Evolutionary conservation across 2,113 vertebrate species (phyloP), one percentile per base, ranked within the genome.

Genomic region (Oreochromis tanganicae): DNA sequence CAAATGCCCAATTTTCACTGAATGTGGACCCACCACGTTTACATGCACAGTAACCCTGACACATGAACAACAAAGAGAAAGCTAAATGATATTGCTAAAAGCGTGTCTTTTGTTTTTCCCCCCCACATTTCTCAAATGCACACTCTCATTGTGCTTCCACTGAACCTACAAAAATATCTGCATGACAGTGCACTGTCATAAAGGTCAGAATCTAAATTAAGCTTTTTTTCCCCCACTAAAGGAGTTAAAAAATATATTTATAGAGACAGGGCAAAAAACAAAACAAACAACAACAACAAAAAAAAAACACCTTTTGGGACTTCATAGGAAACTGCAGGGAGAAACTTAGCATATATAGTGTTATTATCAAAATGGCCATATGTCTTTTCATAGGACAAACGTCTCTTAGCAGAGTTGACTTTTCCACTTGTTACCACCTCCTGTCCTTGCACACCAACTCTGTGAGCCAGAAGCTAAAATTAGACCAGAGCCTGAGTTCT

Each of bases 401-500:
- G 38, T 59, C 50, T 87, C 84, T 86, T 34, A 81, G 80, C 61
- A 6, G 14, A 84, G 73, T 86, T 85, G 59, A 93, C 88, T 95
- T 94, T 94, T 91, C 92, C 91, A 93, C 89, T 94, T 87, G 91
- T 92, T 94, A 91, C 88, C 91, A 93, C 91, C 92, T 95, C 88
- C 90, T 90, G 95, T 95, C 91, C 88, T 88, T 94, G 93, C 90
- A 92, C 85, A 94, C 94, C 88, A 86, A 85, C 93, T 93, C 91
- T 80, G 87, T 91, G 93, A 95, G 92, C 92, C 90, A 94, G 85
- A 54, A 75, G 90, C 95, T 96, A 96, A 96, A 96, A 94, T 96
- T 96, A 96, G 95, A 96, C 88, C 86, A 41, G 82, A 83, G 91
- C 89, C 91, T 52, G 68, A 90, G 91, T 95, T 93, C 92, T 94